Percentiles rank a stretch among this genome's conserved stretches.
These are phyloP conservation scores for Rhinolophus ferrumequinum DNA, from an alignment of 2,113 vertebrate species.

Conservation along the genomic window DNA sequence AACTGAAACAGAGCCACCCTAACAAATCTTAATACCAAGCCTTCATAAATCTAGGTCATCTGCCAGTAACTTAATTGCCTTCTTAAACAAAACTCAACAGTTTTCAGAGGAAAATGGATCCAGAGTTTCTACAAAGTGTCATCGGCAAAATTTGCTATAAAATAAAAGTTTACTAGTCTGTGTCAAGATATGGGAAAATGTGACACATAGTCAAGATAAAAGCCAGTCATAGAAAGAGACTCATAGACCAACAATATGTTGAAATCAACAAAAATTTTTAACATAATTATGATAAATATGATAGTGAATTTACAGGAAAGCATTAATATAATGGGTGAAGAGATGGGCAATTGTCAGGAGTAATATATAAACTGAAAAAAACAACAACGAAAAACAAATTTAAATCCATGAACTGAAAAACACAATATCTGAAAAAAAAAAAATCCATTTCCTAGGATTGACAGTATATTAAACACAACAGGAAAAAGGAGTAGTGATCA, in stretches of 20 bases:
- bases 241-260: neutral
- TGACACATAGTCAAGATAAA: neutral
- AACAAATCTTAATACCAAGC: neutral
- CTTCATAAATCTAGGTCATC: neutral
- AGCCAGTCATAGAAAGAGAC: neutral
- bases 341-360: neutral
- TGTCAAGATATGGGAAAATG: neutral
- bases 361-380: neutral
- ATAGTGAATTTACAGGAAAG: neutral
- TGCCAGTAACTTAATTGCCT: neutral
- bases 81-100: neutral
- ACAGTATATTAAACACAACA: neutral
- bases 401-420: neutral
- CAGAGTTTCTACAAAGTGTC: neutral
- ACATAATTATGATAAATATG: neutral
- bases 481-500: neutral
- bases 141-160: neutral
- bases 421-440: neutral
- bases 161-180: neutral
- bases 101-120: constrained; percentile 12
- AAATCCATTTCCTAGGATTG: neutral
- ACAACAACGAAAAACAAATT: neutral
- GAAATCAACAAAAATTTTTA: neutral
- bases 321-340: neutral
- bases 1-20: neutral